phyloP scores from a whole-genome alignment of 2,797 vertebrate genomes.

The Oophaga sylvatica region DNA sequence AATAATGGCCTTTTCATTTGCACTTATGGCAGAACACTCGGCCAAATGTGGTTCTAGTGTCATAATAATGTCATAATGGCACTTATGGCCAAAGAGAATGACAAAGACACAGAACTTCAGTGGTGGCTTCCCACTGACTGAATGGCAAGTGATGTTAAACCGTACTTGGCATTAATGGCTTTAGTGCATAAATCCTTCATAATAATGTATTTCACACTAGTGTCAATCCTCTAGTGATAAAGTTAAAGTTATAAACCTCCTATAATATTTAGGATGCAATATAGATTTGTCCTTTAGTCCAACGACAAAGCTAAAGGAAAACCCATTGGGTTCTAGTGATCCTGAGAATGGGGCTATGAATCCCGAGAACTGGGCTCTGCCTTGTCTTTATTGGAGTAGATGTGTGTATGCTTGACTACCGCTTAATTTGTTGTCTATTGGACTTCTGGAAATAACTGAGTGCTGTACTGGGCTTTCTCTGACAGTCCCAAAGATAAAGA shows the following conservation, averaged over 20 bases:
- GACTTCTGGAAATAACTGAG: no score
- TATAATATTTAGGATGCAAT: background rate
- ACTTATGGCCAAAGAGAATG: constrained; percentile 4
- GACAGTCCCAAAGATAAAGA: no score
- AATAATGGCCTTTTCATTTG: constrained; percentile 25
- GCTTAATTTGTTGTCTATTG: no score
- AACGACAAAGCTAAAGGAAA: no score
- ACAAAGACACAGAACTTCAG: constrained; percentile 2
- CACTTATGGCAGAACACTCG: constrained; percentile 12
- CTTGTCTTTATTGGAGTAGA: no score
- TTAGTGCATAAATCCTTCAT: background rate
- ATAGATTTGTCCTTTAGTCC: background rate
- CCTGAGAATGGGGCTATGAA: no score
- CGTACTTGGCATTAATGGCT: background rate
- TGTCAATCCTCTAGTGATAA: background rate
- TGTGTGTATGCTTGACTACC: no score
- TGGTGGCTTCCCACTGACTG: background rate
- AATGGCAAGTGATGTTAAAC: constrained; percentile 5
- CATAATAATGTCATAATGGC: constrained; percentile 20
- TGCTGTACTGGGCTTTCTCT: no score
- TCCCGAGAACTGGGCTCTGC: no score
- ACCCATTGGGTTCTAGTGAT: no score
- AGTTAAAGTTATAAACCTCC: background rate
- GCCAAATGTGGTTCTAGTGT: constrained; percentile 12
- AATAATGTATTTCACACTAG: background rate